Conservation (phyloP, 2,797 vertebrate species). For the Cossypha caffra region DNA sequence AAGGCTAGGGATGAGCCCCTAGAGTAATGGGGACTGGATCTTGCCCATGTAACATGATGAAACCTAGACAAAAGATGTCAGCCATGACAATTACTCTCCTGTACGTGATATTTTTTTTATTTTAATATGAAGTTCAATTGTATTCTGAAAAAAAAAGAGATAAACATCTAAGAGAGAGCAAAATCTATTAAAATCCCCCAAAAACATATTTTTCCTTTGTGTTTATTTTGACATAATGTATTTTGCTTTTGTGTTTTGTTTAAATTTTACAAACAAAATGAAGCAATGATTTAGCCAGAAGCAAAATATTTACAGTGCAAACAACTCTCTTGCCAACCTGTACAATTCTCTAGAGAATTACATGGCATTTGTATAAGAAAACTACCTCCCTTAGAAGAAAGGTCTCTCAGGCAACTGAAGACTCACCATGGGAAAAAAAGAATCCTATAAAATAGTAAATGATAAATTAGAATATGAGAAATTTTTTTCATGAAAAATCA, state of each 20-base stretch:
- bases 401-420: neutral
- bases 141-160: neutral
- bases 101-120: neutral
- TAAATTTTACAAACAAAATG: neutral
- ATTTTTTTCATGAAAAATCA: neutral
- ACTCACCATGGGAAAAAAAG: neutral
- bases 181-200: neutral
- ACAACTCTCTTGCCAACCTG: neutral
- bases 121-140: neutral
- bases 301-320: slow-evolving; percentile 15
- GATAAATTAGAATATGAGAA: neutral
- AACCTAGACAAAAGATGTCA: neutral
- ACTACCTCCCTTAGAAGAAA: neutral
- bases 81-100: neutral
- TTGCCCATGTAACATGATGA: neutral
- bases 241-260: neutral
- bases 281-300: neutral
- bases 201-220: neutral
- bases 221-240: neutral
- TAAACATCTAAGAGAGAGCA: neutral
- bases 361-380: neutral
- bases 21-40: neutral
- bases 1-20: neutral
- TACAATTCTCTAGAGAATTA: neutral
- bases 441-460: neutral